Evolutionary conservation across 2,113 vertebrate species (phyloP), one percentile per base, ranked within the genome.

Genomic region (Archilochus colubris): DNA sequence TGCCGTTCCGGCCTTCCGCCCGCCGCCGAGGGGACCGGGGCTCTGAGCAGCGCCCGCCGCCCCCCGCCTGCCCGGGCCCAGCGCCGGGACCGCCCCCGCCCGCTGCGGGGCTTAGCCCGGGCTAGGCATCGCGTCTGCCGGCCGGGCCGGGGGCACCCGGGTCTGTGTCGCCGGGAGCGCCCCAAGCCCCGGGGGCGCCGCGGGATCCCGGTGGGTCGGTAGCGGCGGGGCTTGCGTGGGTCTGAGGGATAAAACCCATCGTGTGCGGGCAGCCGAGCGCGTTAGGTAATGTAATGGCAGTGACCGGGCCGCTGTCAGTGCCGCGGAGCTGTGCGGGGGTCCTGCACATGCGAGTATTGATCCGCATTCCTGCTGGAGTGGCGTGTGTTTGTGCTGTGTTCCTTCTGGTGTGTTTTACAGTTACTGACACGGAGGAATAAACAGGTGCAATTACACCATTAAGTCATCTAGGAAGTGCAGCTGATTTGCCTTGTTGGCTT

Each of bases 261-360:
- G 1, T 1, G 36, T 3, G 54, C 1, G 80, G 54, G 38, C 33
- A 7, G 0, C 3, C 13, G 1, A 1, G 28, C 3, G 4, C 12
- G 16, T 15, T 25, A 5, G 14, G 27, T 24, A 12, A 23, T 25
- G 51, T 53, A 25, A 20, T 14, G 24, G 24, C 20, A 18, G 27
- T 2, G 53, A 0, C 1, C 22, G 12, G 9, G 31, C 27, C 30
- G 1, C 44, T 10, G 5, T 20, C 54, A 0, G 14, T 4, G 57
- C 27, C 55, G 13, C 48, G 3, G 40, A 1, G 4, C 43, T 1
- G 40, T 1, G 57, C 10, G 0, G 9, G 3, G 28, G 9, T 2
- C 1, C 20, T 0, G 12, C 11, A 1, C 14, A 0, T 1, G 14
- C 2, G 7, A 2, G 20, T 1, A 1, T 6, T 4, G 2, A 12